phyloP scores from a whole-genome alignment of 2,888 invertebrate genomes.

The Epinotia nisella region DNA sequence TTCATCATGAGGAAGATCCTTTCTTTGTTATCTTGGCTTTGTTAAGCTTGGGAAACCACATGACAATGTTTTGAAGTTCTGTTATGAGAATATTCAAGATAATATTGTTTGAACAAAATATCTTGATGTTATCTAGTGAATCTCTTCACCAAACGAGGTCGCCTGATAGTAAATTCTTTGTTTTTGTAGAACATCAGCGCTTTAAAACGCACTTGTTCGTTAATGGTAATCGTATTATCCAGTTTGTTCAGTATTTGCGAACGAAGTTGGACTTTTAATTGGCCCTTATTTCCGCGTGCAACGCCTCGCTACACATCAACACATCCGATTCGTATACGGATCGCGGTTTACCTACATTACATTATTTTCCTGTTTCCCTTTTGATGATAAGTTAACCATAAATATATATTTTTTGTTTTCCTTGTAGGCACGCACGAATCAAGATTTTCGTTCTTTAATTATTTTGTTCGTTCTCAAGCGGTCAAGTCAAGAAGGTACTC shows the following conservation, averaged over 20 bases:
- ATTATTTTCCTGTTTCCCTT: conserved; percentile 40
- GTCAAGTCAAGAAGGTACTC: conserved; percentile 19
- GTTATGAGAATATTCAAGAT: conserved; percentile 34
- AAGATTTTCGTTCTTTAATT: conserved; percentile 19
- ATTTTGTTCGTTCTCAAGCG: conserved; percentile 19
- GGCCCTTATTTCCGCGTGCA: conserved; percentile 42
- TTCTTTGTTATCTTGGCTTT: not conserved
- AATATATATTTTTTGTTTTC: conserved; percentile 24
- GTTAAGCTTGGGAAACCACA: conserved; percentile 1
- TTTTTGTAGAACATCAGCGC: conserved; percentile 17
- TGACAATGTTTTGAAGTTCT: conserved; percentile 29
- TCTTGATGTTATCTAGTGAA: conserved; percentile 31
- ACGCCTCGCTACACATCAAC: conserved; percentile 38
- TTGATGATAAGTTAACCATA: conserved; percentile 25
- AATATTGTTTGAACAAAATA: conserved; percentile 36
- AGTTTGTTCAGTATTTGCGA: conserved; percentile 28
- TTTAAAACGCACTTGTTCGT: conserved; percentile 24
- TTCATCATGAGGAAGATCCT: not conserved
- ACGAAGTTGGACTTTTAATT: conserved; percentile 40
- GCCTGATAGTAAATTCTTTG: conserved; percentile 20
- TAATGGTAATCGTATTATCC: conserved; percentile 30
- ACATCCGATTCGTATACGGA: conserved; percentile 39
- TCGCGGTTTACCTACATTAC: conserved; percentile 31
- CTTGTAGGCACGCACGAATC: not conserved
- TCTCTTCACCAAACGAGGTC: conserved; percentile 37